Conservation (phyloP, 2,797 vertebrate genomes). For the Cynopterus sphinx region DNA sequence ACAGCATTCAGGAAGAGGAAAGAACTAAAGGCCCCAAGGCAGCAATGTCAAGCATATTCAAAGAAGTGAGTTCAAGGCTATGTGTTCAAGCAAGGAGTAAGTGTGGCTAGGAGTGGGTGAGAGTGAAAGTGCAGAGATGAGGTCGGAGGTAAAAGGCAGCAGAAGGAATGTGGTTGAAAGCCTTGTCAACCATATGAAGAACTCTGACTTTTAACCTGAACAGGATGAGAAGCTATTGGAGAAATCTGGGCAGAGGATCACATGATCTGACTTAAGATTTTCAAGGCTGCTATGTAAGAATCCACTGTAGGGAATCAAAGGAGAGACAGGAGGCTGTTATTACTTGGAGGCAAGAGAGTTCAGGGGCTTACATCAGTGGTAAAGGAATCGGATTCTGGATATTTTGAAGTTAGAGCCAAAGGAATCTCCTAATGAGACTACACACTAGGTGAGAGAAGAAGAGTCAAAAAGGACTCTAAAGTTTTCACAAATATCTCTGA, state of each 20-base stretch:
- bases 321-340: background rate
- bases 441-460: background rate
- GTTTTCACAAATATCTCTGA: background rate
- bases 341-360: background rate
- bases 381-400: background rate
- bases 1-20: background rate
- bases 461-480: background rate
- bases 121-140: background rate
- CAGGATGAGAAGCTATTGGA: background rate
- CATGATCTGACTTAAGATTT: background rate
- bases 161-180: background rate
- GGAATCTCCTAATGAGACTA: background rate
- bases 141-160: background rate
- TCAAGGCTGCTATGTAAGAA: background rate
- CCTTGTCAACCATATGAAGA: background rate
- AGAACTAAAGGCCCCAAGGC: background rate
- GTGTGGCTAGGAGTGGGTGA: background rate
- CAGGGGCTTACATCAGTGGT: background rate
- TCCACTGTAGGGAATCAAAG: background rate
- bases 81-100: background rate
- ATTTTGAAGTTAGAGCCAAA: constrained; percentile 7
- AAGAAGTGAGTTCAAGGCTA: background rate
- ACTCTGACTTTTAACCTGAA: background rate
- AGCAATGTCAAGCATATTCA: background rate
- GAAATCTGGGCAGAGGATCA: background rate